Evolutionary conservation across 2,113 vertebrate species (phyloP), one percentile per base, ranked within the genome.

Genomic region (Vidua macroura): DNA sequence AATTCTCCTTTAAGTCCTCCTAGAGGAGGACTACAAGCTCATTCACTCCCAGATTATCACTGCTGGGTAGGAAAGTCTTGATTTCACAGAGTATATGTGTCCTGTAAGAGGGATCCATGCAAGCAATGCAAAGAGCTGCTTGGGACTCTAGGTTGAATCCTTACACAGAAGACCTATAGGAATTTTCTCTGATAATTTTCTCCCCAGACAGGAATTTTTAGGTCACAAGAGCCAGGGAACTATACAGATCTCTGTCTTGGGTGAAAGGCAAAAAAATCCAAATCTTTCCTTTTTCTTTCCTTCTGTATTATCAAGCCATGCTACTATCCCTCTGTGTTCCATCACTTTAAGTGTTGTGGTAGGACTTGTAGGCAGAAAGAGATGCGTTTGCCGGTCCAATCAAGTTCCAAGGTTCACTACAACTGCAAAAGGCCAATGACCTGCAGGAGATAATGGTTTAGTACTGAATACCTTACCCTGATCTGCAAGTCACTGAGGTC

Each of bases 401-500:
- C 15, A 22, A 90, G 28, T 88, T 88, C 69, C 73, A 46, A 70
- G 60, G 33, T 44, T 28, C 17, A 41, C 44, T 11, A 52, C 60
- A 74, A 31, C 23, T 33, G 31, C 13, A 20, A 59, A 84, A 75
- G 60, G 48, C n/a, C 66, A 44, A 1, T 43, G 76, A 74, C 35
- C 48, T 83, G 43, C 55, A 77, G 52, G 75, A 92, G 44, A 52
- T 20, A 86, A 67, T 10, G 13, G n/a, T 44, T 86, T 55, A 35
- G 53, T 28, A 49, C 20, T 66, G 58, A 83, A 5, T 51, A 62
- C 41, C 96, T 98, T 97, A 99, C 99, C 97, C 97, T 97, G 4
- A 99, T 98, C 59, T 98, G 98, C 92, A 97, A 96, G 39, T 98
- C 95, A 31, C 91, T 92, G 10, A 99, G 97, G 62, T 99, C 96